A percentile compares a stretch with the other conserved stretches of the same genome.
Evolutionary conservation across 2,113 vertebrate genomes (phyloP).

Genomic region (Engystomops pustulosus): DNA sequence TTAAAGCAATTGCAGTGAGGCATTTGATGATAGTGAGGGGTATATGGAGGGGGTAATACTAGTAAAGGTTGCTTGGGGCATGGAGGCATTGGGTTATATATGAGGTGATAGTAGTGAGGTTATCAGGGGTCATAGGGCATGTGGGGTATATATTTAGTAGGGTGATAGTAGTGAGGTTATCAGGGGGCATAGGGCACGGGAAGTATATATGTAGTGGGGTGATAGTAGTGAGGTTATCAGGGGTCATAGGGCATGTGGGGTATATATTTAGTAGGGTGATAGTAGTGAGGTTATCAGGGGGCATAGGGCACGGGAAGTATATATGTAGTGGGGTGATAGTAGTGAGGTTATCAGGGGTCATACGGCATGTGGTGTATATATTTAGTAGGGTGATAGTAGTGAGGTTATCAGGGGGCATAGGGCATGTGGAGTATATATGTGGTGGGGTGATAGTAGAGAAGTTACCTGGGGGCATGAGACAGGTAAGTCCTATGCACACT

Average conservation of each 20-base stretch:
- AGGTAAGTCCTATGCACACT: conserved; percentile 71
- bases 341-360: not conserved
- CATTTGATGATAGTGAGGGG: not conserved
- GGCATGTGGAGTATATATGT: conserved; percentile 64
- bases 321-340: not conserved
- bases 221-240: not conserved
- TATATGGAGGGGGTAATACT: not conserved
- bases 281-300: not conserved
- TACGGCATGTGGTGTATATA: not conserved
- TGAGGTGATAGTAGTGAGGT: not conserved
- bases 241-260: not conserved
- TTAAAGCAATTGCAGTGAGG: not conserved
- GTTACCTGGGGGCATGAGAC: conserved; percentile 64
- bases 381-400: not conserved
- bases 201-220: not conserved
- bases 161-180: not conserved
- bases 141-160: not conserved
- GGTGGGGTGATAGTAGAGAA: conserved; percentile 48
- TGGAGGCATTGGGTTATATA: not conserved
- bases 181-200: not conserved
- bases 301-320: not conserved
- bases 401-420: too few species aligned
- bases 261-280: not conserved
- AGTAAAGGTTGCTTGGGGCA: not conserved
- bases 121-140: not conserved